These are phyloP conservation scores for Cantharis flavilabris DNA, from an alignment of 2,888 invertebrate genomes.

Conservation along the genomic window DNA sequence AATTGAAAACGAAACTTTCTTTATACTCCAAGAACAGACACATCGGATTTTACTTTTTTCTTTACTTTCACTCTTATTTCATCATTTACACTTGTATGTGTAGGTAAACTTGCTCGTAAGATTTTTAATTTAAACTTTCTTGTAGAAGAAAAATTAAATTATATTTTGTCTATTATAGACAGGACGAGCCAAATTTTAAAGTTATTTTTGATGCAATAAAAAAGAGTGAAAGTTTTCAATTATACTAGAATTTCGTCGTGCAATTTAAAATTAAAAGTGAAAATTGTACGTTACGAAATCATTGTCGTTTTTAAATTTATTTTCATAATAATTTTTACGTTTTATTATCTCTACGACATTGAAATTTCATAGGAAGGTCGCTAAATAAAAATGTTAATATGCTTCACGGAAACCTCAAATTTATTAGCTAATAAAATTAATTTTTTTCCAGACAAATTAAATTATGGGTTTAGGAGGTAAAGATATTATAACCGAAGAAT, in stretches of 20 bases:
- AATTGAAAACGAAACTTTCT: slow-evolving; percentile 1
- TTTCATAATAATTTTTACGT: neutral
- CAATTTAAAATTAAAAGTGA: neutral
- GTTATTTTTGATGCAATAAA: neutral
- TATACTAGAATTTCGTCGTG: neutral
- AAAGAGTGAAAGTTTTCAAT: neutral
- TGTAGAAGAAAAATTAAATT: neutral
- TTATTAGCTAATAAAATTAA: neutral
- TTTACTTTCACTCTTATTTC: slow-evolving; percentile 4
- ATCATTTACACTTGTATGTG: neutral
- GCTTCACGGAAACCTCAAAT: too few species aligned
- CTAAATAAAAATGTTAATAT: neutral
- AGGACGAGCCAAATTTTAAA: neutral
- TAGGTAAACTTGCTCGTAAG: neutral
- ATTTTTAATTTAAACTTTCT: neutral
- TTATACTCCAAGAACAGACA: neutral
- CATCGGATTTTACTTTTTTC: neutral
- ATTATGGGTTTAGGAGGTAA: slow-evolving; percentile 54
- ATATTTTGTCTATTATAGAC: neutral
- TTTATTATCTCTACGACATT: neutral
- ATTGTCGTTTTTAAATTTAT: neutral
- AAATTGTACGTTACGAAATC: neutral
- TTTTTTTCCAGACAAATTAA: neutral
- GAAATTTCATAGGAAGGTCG: neutral
- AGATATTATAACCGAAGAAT: slow-evolving; percentile 44